Percentiles rank a stretch among this genome's conserved stretches.
Evolutionary conservation across 2,113 vertebrate species (phyloP).

Genomic region (Marmota monax): DNA sequence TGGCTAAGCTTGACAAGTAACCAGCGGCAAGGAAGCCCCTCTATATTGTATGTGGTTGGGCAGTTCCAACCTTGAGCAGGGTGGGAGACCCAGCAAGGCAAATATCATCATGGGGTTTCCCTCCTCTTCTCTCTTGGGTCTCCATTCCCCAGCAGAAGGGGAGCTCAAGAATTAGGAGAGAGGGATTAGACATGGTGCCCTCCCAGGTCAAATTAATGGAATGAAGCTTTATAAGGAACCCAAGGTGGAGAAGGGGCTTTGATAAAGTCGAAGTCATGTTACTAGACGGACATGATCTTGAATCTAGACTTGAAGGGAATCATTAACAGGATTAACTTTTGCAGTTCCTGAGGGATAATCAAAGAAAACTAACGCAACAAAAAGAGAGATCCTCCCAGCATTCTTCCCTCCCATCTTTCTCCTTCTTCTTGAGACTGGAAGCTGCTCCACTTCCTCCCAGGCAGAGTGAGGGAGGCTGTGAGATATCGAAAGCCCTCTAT

Average conservation of each 20-base stretch:
- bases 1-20: background rate
- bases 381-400: background rate
- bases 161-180: background rate
- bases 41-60: accelerated
- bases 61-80: background rate
- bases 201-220: background rate
- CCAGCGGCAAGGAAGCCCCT: background rate
- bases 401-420: too few relatives aligned
- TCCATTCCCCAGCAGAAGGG: background rate
- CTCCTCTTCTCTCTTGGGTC: background rate
- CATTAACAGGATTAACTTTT: background rate
- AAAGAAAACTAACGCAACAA: background rate
- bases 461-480: background rate
- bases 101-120: too few relatives aligned
- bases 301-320: background rate
- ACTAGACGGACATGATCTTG: background rate
- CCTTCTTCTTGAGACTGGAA: background rate
- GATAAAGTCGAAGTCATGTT: background rate
- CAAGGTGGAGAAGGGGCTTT: background rate
- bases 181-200: background rate
- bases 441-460: background rate
- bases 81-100: background rate
- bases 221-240: background rate
- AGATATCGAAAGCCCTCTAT: too few relatives aligned
- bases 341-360: background rate